phyloP scores from a whole-genome alignment of 2,113 vertebrate species.

The Neodon shergylaensis region DNA sequence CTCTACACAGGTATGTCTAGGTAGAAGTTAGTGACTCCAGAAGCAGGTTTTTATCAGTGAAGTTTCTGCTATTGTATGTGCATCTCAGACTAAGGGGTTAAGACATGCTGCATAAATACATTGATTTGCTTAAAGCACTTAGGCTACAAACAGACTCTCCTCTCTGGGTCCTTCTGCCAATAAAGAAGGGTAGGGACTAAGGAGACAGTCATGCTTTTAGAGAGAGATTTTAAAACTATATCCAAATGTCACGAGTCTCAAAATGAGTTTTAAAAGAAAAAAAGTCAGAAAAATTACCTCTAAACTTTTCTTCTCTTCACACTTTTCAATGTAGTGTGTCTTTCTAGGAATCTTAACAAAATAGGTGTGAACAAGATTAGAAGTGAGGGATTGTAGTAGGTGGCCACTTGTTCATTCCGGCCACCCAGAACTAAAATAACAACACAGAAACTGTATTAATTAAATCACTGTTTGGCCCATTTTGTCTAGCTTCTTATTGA shows the following conservation, averaged over 20 bases:
- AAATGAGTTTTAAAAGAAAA: conserved; percentile 34
- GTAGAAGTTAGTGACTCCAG: conserved; percentile 27
- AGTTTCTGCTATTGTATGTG: conserved; percentile 1
- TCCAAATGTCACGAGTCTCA: not conserved
- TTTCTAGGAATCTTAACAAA: conserved; percentile 5
- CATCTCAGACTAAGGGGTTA: not conserved
- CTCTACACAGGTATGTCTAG: conserved; percentile 48
- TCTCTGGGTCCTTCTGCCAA: not conserved
- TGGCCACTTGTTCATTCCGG: too few species aligned
- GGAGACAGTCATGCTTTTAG: not conserved
- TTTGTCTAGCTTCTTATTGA: too few species aligned
- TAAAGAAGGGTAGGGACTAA: not conserved
- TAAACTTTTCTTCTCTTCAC: conserved; percentile 3
- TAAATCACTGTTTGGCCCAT: too few species aligned
- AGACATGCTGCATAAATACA: conserved; percentile 11
- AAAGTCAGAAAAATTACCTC: not conserved
- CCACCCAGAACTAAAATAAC: too few species aligned
- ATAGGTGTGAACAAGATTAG: conserved; percentile 7
- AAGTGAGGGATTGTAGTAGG: not conserved
- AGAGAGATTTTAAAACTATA: not conserved
- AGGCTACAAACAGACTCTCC: not conserved
- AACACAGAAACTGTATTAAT: too few species aligned
- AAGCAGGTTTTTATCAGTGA: conserved; percentile 47
- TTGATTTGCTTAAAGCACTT: not conserved
- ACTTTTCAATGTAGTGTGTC: not conserved